Evolutionary conservation across 2,113 vertebrate species (phyloP).

Genomic region (Phylloscopus trochiloides): DNA sequence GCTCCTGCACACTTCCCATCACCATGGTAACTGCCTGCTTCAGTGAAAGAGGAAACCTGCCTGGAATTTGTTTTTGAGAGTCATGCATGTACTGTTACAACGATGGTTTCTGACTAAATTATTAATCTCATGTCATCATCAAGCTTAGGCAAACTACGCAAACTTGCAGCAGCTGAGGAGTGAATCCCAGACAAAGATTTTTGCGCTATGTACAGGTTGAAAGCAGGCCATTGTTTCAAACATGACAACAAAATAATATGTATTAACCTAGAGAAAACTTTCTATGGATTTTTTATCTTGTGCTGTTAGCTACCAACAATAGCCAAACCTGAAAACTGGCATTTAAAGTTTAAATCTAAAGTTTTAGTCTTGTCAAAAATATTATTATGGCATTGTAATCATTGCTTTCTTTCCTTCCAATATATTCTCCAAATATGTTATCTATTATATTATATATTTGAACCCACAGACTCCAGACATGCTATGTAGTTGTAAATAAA

Average conservation of each 20-base stretch:
- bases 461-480: not conserved
- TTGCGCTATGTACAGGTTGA: not conserved
- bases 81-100: not conserved
- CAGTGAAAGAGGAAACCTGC: slow-evolving; percentile 45
- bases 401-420: not conserved
- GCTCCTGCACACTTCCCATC: slow-evolving; percentile 25
- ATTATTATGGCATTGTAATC: not conserved
- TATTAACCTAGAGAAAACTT: not conserved
- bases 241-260: not conserved
- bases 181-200: not conserved
- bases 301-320: not conserved
- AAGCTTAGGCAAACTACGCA: not conserved
- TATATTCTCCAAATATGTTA: not conserved
- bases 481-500: not conserved
- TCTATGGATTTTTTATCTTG: not conserved
- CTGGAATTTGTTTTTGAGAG: slow-evolving; percentile 35
- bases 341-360: not conserved
- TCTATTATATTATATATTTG: not conserved
- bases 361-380: not conserved
- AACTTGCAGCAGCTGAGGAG: not conserved
- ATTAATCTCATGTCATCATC: slow-evolving; percentile 23
- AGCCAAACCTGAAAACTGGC: not conserved
- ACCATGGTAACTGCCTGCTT: slow-evolving; percentile 58
- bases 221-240: not conserved
- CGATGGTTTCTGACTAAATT: slow-evolving; percentile 28